phyloP scores from a whole-genome alignment of 1,140 invertebrate genomes.

The Polyergus mexicanus region DNA sequence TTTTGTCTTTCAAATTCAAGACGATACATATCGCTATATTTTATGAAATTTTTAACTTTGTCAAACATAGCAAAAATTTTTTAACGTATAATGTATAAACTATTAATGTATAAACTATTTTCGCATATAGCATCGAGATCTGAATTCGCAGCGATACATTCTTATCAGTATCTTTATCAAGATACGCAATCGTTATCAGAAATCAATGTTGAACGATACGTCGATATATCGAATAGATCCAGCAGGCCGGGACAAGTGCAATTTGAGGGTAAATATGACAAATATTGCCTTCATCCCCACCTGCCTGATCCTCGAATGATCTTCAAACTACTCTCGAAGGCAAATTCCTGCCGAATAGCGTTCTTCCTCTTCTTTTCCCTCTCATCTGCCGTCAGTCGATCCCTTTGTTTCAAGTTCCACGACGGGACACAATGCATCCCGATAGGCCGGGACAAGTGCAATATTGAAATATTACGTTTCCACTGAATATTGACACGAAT shows the following conservation, averaged over 20 bases:
- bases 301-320: constrained; percentile 77
- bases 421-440: constrained; percentile 80
- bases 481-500: constrained; percentile 85
- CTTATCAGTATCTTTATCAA: not conserved
- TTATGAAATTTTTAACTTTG: no score
- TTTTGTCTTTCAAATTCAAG: no score
- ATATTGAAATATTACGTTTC: constrained; percentile 79
- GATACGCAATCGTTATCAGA: no score
- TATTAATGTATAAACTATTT: not conserved
- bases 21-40: no score
- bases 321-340: not conserved
- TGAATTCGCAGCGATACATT: not conserved
- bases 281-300: constrained; percentile 84
- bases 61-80: not conserved
- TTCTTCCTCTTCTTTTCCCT: constrained; percentile 21
- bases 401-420: constrained; percentile 53
- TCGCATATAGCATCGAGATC: not conserved
- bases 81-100: not conserved
- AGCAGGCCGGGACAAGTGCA: constrained; percentile 87
- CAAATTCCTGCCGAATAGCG: not conserved
- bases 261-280: constrained; percentile 83
- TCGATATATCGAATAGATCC: constrained; percentile 79
- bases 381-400: not conserved
- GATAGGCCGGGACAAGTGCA: constrained; percentile 87
- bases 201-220: not conserved